Evolutionary conservation across 2,113 vertebrate species (phyloP).

Genomic region (Corythornis vintsioides): DNA sequence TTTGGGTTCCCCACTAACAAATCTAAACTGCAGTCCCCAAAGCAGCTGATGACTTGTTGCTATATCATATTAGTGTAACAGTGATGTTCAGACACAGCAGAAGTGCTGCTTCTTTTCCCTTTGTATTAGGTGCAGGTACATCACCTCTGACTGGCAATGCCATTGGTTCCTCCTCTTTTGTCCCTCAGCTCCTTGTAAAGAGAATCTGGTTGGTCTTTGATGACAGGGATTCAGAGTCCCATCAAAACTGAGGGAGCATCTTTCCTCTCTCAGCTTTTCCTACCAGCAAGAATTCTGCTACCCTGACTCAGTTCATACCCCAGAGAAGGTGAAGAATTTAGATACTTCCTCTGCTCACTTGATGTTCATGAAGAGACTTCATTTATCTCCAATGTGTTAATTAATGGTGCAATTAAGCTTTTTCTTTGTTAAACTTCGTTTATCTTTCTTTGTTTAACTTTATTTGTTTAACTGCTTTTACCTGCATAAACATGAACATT

Average conservation of each 20-base stretch:
- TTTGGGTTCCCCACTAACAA: neutral
- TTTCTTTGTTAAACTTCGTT: neutral
- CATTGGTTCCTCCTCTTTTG: neutral
- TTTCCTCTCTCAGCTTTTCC: neutral
- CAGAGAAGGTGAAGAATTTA: neutral
- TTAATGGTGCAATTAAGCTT: neutral
- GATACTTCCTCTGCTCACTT: neutral
- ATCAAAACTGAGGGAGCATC: neutral
- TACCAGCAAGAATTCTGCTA: neutral
- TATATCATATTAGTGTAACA: neutral
- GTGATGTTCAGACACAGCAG: accelerated
- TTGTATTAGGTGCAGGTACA: neutral
- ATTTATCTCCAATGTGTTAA: neutral
- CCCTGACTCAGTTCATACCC: neutral
- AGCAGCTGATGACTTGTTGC: neutral
- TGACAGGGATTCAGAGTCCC: neutral
- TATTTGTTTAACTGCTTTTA: neutral
- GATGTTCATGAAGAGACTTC: neutral
- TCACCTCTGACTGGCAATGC: neutral
- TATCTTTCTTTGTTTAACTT: no score
- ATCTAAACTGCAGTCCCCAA: neutral
- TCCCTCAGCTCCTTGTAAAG: neutral
- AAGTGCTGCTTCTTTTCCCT: neutral
- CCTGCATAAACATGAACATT: neutral
- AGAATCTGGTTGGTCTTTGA: neutral